Conservation (phyloP, 2,113 vertebrate genomes). For the Numenius arquata region DNA sequence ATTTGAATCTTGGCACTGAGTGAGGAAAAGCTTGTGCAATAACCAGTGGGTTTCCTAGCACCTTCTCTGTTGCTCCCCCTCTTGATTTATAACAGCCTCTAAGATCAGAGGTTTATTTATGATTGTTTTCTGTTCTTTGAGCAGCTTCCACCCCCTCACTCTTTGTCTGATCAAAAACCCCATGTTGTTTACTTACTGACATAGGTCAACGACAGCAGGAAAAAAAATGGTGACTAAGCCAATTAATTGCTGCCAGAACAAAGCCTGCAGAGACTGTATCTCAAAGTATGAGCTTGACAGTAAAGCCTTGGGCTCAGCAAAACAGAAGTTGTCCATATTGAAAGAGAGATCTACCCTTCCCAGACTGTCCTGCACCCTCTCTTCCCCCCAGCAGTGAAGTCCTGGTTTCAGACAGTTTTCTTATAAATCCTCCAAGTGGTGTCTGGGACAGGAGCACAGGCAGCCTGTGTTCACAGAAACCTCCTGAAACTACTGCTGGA, state of each 20-base stretch:
- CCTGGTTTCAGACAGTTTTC: not conserved
- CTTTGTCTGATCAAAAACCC: slow-evolving; percentile 18
- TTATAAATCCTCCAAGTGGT: not conserved
- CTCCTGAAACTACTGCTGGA: not conserved
- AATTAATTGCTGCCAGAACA: slow-evolving; percentile 35
- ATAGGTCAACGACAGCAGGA: slow-evolving; percentile 19
- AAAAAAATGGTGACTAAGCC: slow-evolving; percentile 30
- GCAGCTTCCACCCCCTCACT: not conserved
- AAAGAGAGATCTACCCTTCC: not conserved
- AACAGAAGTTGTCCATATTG: not conserved
- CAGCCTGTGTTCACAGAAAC: not conserved
- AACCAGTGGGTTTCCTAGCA: not conserved
- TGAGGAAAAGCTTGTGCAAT: not conserved
- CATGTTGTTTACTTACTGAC: slow-evolving; percentile 39
- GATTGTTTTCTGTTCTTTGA: slow-evolving; percentile 43
- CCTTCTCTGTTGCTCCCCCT: not conserved
- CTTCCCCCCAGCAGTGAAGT: not conserved
- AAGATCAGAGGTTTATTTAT: slow-evolving; percentile 24
- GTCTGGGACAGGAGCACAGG: not conserved
- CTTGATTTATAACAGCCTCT: not conserved
- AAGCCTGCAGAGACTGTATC: not conserved
- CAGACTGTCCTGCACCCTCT: not conserved
- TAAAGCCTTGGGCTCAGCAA: not conserved
- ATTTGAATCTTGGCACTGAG: not conserved
- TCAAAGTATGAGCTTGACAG: not conserved